Evolutionary conservation across 2,888 invertebrate genomes (phyloP).

Genomic region (Allacma fusca): DNA sequence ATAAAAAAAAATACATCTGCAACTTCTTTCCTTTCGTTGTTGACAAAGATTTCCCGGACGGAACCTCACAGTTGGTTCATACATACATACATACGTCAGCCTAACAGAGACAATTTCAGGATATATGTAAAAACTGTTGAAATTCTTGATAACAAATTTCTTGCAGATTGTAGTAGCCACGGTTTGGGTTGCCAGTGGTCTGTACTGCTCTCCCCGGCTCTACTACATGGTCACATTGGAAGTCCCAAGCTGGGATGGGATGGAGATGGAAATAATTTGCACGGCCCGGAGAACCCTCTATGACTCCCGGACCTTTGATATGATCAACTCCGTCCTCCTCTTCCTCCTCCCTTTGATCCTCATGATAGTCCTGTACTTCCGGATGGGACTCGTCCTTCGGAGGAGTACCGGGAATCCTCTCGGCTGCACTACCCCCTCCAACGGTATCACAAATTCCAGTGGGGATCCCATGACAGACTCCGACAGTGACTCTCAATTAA

Average conservation of each 20-base stretch:
- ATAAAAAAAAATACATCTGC: too few relatives aligned
- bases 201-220: constrained; percentile 84
- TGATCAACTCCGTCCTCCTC: constrained; percentile 82
- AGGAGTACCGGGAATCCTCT: constrained; percentile 65
- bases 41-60: too few relatives aligned
- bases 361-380: constrained; percentile 80
- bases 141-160: too few relatives aligned
- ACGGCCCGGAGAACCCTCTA: constrained; percentile 78
- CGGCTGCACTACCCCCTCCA: too few relatives aligned
- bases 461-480: too few relatives aligned
- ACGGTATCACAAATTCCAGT: too few relatives aligned
- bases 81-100: too few relatives aligned
- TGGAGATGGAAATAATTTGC: constrained; percentile 73
- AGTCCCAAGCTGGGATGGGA: constrained; percentile 64
- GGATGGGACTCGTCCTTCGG: constrained; percentile 86
- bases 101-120: too few relatives aligned
- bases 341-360: constrained; percentile 82
- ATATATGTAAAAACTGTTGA: too few relatives aligned
- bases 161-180: constrained; percentile 76
- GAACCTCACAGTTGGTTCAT: too few relatives aligned
- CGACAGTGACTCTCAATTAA: too few relatives aligned
- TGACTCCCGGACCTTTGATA: constrained; percentile 79
- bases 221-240: constrained; percentile 82
- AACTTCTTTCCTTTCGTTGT: too few relatives aligned
- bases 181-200: constrained; percentile 83